These are phyloP conservation scores for Axis porcinus DNA, from an alignment of 2,113 vertebrate species.

Conservation along the genomic window DNA sequence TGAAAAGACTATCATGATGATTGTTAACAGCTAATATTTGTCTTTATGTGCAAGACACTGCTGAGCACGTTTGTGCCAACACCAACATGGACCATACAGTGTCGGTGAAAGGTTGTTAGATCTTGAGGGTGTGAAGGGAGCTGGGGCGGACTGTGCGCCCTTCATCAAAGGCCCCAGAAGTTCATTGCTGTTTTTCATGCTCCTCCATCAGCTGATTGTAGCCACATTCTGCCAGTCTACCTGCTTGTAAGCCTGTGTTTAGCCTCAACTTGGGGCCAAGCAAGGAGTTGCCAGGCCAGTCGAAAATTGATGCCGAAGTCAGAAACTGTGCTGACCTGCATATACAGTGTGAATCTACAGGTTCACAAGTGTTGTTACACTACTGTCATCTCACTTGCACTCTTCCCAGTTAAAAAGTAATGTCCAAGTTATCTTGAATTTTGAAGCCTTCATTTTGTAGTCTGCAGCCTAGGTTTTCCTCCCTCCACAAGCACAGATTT, in stretches of 20 bases:
- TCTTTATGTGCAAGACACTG: background rate
- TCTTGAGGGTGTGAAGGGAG: background rate
- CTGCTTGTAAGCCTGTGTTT: background rate
- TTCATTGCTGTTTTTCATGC: background rate
- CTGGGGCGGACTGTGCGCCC: background rate
- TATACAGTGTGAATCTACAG: background rate
- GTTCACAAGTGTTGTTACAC: background rate
- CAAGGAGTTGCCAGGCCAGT: background rate
- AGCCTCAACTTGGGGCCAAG: background rate
- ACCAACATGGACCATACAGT: rapidly evolving
- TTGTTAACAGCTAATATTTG: background rate
- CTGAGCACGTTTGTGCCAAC: background rate
- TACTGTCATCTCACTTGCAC: background rate
- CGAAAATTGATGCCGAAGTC: background rate
- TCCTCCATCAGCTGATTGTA: background rate
- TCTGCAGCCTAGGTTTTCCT: background rate
- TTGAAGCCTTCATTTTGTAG: background rate
- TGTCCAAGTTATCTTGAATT: background rate
- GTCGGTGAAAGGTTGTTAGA: background rate
- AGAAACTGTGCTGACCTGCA: background rate
- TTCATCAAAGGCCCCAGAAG: background rate
- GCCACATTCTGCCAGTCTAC: background rate
- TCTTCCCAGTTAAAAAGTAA: background rate
- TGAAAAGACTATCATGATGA: background rate
- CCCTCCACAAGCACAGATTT: background rate